A percentile compares a stretch with the other conserved stretches of the same genome.
These are phyloP conservation scores for Drosophila triauraria DNA, from an alignment of 1,140 invertebrate genomes.

Conservation along the genomic window DNA sequence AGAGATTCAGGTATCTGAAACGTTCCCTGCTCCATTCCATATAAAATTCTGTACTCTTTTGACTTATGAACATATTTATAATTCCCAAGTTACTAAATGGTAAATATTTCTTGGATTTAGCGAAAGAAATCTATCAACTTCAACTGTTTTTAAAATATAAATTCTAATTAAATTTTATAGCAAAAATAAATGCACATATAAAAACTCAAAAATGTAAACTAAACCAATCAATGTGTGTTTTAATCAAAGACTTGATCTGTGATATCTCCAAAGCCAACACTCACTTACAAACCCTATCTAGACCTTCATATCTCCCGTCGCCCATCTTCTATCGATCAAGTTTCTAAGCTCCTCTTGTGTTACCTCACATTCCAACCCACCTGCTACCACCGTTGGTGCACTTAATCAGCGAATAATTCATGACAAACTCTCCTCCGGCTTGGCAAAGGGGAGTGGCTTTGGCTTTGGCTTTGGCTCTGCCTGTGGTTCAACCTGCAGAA, in stretches of 20 bases:
- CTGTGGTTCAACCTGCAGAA: neutral
- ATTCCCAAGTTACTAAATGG: no score
- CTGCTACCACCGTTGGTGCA: constrained; percentile 34
- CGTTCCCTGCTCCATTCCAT: no score
- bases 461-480: neutral
- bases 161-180: no score
- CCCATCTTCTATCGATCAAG: constrained; percentile 18
- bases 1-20: no score
- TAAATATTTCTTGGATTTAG: no score
- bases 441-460: constrained; percentile 3
- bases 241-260: neutral
- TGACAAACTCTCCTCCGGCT: constrained; percentile 16
- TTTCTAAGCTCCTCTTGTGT: constrained; percentile 24
- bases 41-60: no score
- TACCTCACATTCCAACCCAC: constrained; percentile 44
- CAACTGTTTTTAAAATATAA: no score
- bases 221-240: neutral
- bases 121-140: no score
- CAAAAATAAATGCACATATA: no score
- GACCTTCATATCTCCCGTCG: neutral
- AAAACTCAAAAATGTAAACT: neutral
- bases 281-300: constrained; percentile 2
- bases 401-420: constrained; percentile 53
- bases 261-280: neutral
- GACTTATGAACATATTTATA: no score